These are phyloP conservation scores for Chloroclystis v-ata DNA, from an alignment of 2,888 invertebrate genomes.

Conservation along the genomic window DNA sequence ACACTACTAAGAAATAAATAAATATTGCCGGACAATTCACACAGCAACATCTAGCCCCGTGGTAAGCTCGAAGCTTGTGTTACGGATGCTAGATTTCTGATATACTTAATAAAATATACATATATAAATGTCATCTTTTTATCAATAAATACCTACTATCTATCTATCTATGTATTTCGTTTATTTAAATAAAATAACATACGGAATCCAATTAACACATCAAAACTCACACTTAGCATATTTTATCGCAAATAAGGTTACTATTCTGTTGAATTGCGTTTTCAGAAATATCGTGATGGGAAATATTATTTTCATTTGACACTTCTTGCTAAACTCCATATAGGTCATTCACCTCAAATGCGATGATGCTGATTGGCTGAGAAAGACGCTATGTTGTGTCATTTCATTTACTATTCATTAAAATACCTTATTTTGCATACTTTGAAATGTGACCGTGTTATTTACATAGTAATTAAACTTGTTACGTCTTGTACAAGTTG, in stretches of 20 bases:
- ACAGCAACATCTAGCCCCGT: no score
- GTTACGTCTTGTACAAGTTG: not conserved
- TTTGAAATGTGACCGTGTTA: not conserved
- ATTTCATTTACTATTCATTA: not conserved
- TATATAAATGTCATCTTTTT: no score
- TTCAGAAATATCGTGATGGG: conserved; percentile 12
- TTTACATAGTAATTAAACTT: not conserved
- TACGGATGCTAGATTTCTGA: no score
- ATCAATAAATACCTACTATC: no score
- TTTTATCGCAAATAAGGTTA: conserved; percentile 13
- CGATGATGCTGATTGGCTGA: not conserved
- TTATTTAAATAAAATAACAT: no score
- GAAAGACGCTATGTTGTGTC: not conserved
- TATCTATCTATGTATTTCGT: no score
- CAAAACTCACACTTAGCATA: not conserved
- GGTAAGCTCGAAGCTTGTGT: no score
- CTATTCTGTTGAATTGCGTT: conserved; percentile 8
- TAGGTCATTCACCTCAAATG: conserved; percentile 13
- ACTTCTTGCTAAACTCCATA: conserved; percentile 6
- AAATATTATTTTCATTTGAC: conserved; percentile 11
- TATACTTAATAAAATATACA: no score
- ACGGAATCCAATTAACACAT: no score
- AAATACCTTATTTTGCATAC: not conserved
- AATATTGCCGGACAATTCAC: no score
- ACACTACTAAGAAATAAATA: no score